phyloP scores from a whole-genome alignment of 1,140 invertebrate species.

The Acromyrmex charruanus region DNA sequence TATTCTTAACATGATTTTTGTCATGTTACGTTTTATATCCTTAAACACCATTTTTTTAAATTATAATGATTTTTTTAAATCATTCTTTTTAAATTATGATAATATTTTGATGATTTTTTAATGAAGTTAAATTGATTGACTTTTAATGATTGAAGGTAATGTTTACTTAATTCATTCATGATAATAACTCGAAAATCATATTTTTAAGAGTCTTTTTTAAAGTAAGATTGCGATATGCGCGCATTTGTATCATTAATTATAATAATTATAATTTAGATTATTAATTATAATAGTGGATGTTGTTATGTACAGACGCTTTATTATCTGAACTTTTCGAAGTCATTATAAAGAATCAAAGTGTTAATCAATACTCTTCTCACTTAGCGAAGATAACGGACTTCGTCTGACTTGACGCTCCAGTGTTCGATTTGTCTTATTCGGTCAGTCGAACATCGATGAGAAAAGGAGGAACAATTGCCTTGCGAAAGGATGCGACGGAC shows the following conservation, averaged over 20 bases:
- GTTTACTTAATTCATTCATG: too few species aligned
- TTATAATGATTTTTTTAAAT: too few species aligned
- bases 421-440: slow-evolving; percentile 20
- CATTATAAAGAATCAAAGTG: slow-evolving; percentile 65
- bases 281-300: background rate
- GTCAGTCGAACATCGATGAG: slow-evolving; percentile 48
- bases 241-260: background rate
- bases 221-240: background rate
- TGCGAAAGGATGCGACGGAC: slow-evolving; percentile 15
- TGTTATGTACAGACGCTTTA: background rate
- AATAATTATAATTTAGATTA: background rate
- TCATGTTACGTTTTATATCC: too few species aligned
- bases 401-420: slow-evolving; percentile 9
- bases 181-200: too few species aligned
- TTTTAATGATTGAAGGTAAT: too few species aligned
- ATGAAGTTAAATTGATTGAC: too few species aligned
- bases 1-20: too few species aligned
- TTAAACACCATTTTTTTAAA: too few species aligned
- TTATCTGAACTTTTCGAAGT: slow-evolving; percentile 6
- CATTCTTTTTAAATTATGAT: too few species aligned
- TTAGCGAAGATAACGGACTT: slow-evolving; percentile 64
- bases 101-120: too few species aligned
- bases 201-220: too few species aligned
- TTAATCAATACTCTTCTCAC: slow-evolving; percentile 65
- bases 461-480: background rate